Evolutionary conservation across 1,140 invertebrate species (phyloP), one percentile per base, ranked within the genome.

Genomic region (Apis cerana): DNA sequence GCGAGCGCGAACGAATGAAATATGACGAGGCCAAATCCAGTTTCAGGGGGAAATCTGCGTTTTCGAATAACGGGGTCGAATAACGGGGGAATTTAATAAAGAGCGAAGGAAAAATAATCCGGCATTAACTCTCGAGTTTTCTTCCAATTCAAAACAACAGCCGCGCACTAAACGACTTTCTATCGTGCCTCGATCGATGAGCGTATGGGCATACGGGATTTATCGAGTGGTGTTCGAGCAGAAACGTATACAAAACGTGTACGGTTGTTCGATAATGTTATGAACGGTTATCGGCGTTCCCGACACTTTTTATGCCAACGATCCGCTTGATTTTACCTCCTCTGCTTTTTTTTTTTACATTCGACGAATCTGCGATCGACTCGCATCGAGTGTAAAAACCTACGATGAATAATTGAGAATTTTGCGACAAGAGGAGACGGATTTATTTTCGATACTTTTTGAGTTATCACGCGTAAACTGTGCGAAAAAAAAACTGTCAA

Each of bases 261-360:
- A 27, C 13, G 7, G 0, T 61, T 50, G 52, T 87, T 78, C 82
- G 52, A 88, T 88, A 88, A 88, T 75, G 86, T 81, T 88, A 83
- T 67, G 76, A 88, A 88, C 83, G 87, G 80, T 88, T 88, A 85
- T 88, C 79, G 76, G 74, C 65, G 70, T 54, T 27, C 68, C 68
- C 64, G 75, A 84, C 78, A 75, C 74, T 84, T 68, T 79, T 70
- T 58, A 23, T 52, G 68, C 50, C 54, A 9, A 27, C n/a, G n/a
- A 48, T 43, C 33, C 3, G 5, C 33, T 43, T 43, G 33, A 43
- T 43, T 43, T 43, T 43, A 5, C 33, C 33, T 43, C 0, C 33
- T 43, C 33, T 43, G 33, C 4, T 43, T 43, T 43, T 43, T 43
- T 43, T 43, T 43, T 43, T 43, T 43, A 43, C 33, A 43, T 43